Conservation (phyloP, 2,113 vertebrate species). For the Pycnonotus jocosus region DNA sequence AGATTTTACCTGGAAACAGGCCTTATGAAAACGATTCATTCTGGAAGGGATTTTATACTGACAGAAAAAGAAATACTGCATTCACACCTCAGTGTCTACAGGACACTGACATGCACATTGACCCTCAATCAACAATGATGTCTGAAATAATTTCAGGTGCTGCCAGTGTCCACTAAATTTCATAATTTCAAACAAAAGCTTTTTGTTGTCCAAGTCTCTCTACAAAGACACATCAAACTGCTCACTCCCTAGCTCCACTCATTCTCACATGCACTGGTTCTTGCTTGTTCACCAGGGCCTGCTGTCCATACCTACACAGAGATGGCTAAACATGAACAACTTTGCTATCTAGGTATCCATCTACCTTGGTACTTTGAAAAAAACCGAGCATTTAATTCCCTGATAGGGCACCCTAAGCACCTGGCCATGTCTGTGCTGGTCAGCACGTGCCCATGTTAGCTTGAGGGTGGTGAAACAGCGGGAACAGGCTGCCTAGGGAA, state of each 20-base stretch:
- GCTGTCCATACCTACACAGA: not conserved
- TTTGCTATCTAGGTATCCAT: not conserved
- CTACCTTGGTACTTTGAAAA: not conserved
- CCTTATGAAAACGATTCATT: not conserved
- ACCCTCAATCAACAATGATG: not conserved
- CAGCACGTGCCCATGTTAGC: fast-evolving
- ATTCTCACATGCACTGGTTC: fast-evolving
- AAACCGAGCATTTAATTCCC: not conserved
- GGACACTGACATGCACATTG: fast-evolving
- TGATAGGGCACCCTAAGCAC: fast-evolving
- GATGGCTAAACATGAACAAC: not conserved
- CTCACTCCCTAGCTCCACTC: not conserved
- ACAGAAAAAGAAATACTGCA: not conserved
- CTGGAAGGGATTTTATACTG: not conserved
- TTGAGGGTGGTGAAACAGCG: not conserved
- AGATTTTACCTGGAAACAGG: not conserved
- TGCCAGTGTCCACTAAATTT: not conserved
- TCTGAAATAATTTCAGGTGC: not conserved
- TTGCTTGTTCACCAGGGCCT: not conserved
- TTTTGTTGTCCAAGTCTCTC: not conserved
- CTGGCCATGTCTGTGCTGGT: not conserved
- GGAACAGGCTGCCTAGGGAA: not conserved
- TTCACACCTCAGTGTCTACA: not conserved
- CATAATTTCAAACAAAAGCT: not conserved
- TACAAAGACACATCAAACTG: not conserved